Evolutionary conservation across 2,888 invertebrate genomes (phyloP).

Genomic region (Arrhopalites spinosus): DNA sequence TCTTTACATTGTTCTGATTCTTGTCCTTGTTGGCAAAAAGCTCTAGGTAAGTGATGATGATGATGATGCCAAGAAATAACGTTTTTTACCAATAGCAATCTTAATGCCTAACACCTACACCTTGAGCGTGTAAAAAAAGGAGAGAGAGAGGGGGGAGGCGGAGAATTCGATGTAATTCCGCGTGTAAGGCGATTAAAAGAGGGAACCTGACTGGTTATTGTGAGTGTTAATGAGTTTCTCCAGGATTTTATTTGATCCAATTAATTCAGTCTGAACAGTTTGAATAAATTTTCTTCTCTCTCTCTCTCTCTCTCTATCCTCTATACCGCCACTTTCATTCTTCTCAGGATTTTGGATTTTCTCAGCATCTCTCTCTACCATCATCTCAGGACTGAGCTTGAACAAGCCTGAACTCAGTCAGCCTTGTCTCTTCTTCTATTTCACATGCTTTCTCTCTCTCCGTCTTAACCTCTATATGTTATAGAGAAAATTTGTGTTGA

Average conservation of each 20-base stretch:
- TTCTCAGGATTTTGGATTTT: slow-evolving; percentile 25
- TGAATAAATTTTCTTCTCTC: slow-evolving; percentile 38
- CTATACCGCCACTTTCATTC: slow-evolving; percentile 20
- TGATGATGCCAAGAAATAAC: background rate
- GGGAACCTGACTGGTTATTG: slow-evolving; percentile 39
- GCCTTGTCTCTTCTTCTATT: background rate
- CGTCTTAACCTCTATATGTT: too few species aligned
- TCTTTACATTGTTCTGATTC: background rate
- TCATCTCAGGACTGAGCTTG: background rate
- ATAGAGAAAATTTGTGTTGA: background rate
- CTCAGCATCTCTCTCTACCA: background rate
- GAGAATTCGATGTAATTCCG: slow-evolving; percentile 38
- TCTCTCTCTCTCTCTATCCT: slow-evolving; percentile 4
- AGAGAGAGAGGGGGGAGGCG: background rate
- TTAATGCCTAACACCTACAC: too few species aligned
- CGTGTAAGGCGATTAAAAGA: slow-evolving; percentile 40
- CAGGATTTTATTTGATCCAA: slow-evolving; percentile 46
- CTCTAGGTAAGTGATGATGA: background rate
- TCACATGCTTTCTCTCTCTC: too few species aligned
- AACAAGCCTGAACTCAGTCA: background rate
- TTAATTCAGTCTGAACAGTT: slow-evolving; percentile 46
- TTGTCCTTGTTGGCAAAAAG: background rate
- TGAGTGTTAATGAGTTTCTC: slow-evolving; percentile 51
- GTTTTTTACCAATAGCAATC: too few species aligned
- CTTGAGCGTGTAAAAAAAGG: background rate